Base-by-base conservation (phyloP, 2,888 invertebrate species). In the Tethea ocularis region DNA sequence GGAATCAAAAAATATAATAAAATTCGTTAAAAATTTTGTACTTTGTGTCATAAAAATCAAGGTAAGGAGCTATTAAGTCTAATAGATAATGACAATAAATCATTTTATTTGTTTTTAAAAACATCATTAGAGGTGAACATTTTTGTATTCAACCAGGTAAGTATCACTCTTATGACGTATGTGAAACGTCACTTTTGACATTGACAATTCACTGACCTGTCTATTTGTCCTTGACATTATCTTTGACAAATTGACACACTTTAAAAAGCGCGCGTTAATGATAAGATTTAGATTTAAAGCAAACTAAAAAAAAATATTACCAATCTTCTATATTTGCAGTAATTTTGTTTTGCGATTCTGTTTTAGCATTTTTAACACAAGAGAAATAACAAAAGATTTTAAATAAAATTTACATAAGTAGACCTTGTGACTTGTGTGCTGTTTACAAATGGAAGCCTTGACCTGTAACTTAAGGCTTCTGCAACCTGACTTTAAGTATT, bases 351-450 rank as follows among this genome's bases (percentile, higher is more conserved):
- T 2, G 10, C n/a, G 17, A 17, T 20, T 46, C 20, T 38, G 38
- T 38, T n/a, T 38, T 46, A 20, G 17, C 55, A 52, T 56, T 53
- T 11, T 51, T 53, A 24, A 56, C 56, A 56, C 56, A 36, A 38
- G 57, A 13, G 33, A 24, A 7, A 17, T 15, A 38, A 41, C 51
- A 33, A 22, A 26, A 38, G n/a, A 41, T 58, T 52, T 46, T 57
- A 57, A 57, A 59, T 46, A 20, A 33, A 41, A 61, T 63, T 61
- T 29, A 24, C 56, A 58, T 59, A 61, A 61, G 58, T 59, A 57
- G 61, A 56, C 63, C 63, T 63, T 59, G 57, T 56, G 10, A 46
- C 20, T 46, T 46, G 46, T 46, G 41, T 41, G 20, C 10, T 46
- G 46, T 46, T 46, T 46, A 46, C 46, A 46, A 46, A 46, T 46